A percentile compares a stretch with the other conserved stretches of the same genome.
phyloP scores from a whole-genome alignment of 64 coral and sea anemone species.

The Pachyseris speciosa region DNA sequence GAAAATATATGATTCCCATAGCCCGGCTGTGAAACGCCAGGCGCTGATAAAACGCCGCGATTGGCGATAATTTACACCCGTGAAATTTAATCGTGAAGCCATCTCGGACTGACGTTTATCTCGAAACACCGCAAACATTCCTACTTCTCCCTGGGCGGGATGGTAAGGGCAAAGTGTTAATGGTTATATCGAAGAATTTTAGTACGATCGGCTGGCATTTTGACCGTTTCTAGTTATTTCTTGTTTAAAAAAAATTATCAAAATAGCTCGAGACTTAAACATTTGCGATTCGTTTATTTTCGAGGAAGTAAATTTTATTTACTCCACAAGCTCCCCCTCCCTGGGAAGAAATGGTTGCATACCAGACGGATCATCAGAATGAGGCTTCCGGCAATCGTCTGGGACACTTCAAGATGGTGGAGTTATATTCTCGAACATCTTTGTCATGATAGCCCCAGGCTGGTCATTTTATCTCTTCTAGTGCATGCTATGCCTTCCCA shows the following conservation, averaged over 20 bases:
- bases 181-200: too few species aligned
- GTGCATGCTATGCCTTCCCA: neutral
- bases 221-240: too few species aligned
- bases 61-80: neutral
- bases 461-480: neutral
- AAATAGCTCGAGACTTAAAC: neutral
- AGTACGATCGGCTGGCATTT: too few species aligned
- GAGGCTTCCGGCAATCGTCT: constrained; percentile 50
- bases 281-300: neutral
- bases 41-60: neutral
- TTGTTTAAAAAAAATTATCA: neutral
- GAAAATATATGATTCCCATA: neutral
- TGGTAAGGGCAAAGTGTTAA: constrained; percentile 16
- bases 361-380: constrained; percentile 52
- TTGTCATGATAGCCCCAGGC: constrained; percentile 2
- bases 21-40: neutral
- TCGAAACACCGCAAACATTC: neutral
- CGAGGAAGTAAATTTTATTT: neutral
- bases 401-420: constrained; percentile 21
- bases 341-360: neutral
- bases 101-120: neutral
- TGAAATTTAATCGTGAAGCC: neutral
- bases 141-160: neutral
- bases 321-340: neutral
- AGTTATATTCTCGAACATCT: neutral